These are phyloP conservation scores for Epinephelus malabaricus DNA, from an alignment of 2,797 vertebrate genomes.

Conservation along the genomic window DNA sequence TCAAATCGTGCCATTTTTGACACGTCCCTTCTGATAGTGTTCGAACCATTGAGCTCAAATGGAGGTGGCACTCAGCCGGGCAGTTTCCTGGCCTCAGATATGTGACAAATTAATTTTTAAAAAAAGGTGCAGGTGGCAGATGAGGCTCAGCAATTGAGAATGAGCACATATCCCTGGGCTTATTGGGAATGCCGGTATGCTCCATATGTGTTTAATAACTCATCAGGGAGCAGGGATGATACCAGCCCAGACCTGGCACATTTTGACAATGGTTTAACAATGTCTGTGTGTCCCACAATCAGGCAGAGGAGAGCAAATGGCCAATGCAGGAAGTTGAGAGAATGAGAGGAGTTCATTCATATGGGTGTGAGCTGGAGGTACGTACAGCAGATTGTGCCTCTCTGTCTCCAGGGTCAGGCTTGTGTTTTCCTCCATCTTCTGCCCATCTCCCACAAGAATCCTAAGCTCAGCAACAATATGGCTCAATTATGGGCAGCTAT, in stretches of 20 bases:
- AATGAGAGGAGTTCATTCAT: slow-evolving; percentile 30
- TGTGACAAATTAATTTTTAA: slow-evolving; percentile 75
- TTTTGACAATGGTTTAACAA: slow-evolving; percentile 40
- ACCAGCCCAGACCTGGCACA: slow-evolving; percentile 44
- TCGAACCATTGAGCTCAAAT: slow-evolving; percentile 67
- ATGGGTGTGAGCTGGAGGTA: slow-evolving; percentile 44
- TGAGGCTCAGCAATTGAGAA: slow-evolving; percentile 61
- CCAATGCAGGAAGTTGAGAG: slow-evolving; percentile 20
- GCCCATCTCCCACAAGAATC: slow-evolving; percentile 63
- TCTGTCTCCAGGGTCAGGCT: slow-evolving; percentile 63
- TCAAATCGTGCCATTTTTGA: slow-evolving; percentile 66
- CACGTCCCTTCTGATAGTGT: slow-evolving; percentile 66
- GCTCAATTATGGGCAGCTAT: slow-evolving; percentile 72
- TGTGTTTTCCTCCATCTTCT: slow-evolving; percentile 67
- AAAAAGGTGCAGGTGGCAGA: slow-evolving; percentile 76
- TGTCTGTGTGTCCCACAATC: slow-evolving; percentile 39
- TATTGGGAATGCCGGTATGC: slow-evolving; percentile 63
- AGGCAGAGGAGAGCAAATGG: slow-evolving; percentile 37
- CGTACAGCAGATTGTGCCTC: slow-evolving; percentile 67
- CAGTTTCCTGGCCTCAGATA: slow-evolving; percentile 56
- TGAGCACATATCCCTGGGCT: slow-evolving; percentile 61
- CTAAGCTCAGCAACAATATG: slow-evolving; percentile 73
- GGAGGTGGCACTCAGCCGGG: slow-evolving; percentile 58
- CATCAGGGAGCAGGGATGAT: slow-evolving; percentile 50
- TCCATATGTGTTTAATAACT: slow-evolving; percentile 76